phyloP scores from a whole-genome alignment of 2,888 invertebrate species.

The Apotomis capreana region DNA sequence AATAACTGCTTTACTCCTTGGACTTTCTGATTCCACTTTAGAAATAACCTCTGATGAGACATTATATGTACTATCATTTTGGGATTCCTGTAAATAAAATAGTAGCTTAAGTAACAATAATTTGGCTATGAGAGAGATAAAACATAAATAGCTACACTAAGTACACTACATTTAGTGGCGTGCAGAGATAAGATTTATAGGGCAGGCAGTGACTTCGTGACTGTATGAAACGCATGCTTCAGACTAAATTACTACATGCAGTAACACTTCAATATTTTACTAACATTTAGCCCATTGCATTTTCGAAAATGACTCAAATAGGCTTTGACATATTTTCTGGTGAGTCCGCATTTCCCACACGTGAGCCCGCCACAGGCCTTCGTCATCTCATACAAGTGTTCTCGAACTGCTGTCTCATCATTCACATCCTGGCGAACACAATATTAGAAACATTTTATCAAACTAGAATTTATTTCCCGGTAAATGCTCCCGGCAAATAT shows the following conservation, averaged over 20 bases:
- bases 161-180: too few species aligned
- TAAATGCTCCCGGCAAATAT: too few species aligned
- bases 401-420: conserved; percentile 49
- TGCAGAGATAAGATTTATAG: too few species aligned
- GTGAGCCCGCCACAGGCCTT: conserved; percentile 47
- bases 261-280: not conserved
- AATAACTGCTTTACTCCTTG: not conserved
- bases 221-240: too few species aligned
- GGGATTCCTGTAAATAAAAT: conserved; percentile 13
- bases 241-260: conserved; percentile 2
- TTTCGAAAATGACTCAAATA: conserved; percentile 43
- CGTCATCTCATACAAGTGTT: conserved; percentile 52
- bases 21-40: not conserved
- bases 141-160: not conserved
- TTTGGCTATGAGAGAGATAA: too few species aligned
- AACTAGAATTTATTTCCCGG: too few species aligned
- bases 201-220: too few species aligned
- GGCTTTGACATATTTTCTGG: conserved; percentile 44
- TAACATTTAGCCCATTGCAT: conserved; percentile 36
- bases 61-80: conserved; percentile 13
- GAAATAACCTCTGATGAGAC: conserved; percentile 5
- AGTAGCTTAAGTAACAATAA: not conserved
- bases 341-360: conserved; percentile 51
- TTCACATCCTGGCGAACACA: conserved; percentile 45
- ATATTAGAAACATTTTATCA: not conserved